These are phyloP conservation scores for Syrista parreyssii DNA, from an alignment of 2,888 invertebrate species.

Conservation along the genomic window DNA sequence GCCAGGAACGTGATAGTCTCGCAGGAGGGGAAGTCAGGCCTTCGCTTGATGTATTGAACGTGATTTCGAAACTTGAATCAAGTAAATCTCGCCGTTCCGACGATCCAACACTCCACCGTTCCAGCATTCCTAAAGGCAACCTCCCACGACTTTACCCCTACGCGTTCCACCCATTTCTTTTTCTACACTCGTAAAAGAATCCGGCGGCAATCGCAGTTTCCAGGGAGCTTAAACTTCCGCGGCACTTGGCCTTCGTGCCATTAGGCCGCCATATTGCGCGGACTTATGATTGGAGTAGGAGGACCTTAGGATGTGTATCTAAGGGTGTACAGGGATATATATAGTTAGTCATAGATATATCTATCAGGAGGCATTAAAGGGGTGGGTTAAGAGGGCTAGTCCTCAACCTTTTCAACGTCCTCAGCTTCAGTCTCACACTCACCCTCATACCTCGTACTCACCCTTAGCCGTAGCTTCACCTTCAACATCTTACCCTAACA, in stretches of 20 bases:
- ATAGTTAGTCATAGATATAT: not conserved
- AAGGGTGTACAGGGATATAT: not conserved
- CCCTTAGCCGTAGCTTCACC: conserved; percentile 1
- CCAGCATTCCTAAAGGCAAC: no score
- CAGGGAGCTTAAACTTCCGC: not conserved
- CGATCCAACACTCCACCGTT: no score
- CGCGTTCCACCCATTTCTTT: not conserved
- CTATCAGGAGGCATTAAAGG: not conserved
- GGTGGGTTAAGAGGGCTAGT: not conserved
- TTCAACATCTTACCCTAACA: conserved; percentile 2
- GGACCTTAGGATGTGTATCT: not conserved
- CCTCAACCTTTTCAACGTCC: no score
- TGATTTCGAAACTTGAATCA: no score
- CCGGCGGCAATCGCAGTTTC: not conserved
- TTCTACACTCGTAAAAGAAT: not conserved
- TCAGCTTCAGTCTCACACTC: no score
- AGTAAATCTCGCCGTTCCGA: no score
- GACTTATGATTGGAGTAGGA: conserved; percentile 10
- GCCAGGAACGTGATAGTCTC: no score
- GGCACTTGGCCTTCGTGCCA: conserved; percentile 16
- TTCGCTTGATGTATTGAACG: no score
- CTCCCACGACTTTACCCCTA: no score
- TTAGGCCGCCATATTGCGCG: conserved; percentile 15
- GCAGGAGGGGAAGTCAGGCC: no score
- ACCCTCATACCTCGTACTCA: not conserved